Conservation (phyloP, 2,888 invertebrate genomes). For the Synanthedon myopaeformis region DNA sequence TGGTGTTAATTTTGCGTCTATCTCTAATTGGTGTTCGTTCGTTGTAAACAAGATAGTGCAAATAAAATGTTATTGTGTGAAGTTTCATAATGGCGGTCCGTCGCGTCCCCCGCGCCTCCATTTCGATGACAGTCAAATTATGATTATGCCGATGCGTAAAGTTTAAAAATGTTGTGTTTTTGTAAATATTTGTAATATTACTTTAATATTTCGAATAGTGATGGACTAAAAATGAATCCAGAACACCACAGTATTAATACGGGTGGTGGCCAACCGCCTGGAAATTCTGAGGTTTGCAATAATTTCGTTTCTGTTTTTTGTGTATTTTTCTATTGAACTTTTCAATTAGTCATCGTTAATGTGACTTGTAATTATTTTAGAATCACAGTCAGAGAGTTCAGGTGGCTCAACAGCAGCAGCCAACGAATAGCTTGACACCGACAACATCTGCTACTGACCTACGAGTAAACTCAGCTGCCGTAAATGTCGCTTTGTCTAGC, state of each 20-base stretch:
- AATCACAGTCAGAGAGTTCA: conserved; percentile 52
- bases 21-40: no score
- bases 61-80: conserved; percentile 65
- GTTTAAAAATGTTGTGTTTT: conserved; percentile 56
- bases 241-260: conserved; percentile 69
- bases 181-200: conserved; percentile 31
- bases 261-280: conserved; percentile 71
- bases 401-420: conserved; percentile 49
- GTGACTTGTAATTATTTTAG: conserved; percentile 40
- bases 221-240: conserved; percentile 59
- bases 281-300: conserved; percentile 64
- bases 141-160: conserved; percentile 64
- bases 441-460: conserved; percentile 73
- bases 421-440: conserved; percentile 45
- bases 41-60: neutral
- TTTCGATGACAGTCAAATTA: conserved; percentile 74
- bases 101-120: conserved; percentile 76
- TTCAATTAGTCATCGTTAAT: conserved; percentile 16
- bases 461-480: conserved; percentile 73
- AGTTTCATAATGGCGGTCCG: conserved; percentile 75
- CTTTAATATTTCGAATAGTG: conserved; percentile 2
- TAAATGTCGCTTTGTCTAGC: conserved; percentile 79
- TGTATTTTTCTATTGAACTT: conserved; percentile 19
- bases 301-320: conserved; percentile 25
- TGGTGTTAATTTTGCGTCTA: no score